Conservation (phyloP, 2,113 vertebrate species). For the Dromiciops gliroides region DNA sequence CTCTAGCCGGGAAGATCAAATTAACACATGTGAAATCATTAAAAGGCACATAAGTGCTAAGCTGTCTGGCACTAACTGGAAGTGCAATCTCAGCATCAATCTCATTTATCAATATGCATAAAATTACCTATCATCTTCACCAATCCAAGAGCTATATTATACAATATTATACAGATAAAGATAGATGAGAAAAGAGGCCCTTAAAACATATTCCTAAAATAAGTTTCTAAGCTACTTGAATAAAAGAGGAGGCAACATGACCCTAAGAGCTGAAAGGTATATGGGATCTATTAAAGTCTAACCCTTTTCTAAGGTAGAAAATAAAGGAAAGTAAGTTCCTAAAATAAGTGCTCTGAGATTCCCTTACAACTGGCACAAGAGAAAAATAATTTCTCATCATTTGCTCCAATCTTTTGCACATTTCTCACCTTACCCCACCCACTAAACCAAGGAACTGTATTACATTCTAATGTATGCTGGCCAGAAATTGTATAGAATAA, state of each 20-base stretch:
- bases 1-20: constrained; percentile 17
- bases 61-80: not conserved
- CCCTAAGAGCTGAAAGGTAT: not conserved
- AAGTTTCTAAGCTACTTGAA: constrained; percentile 10
- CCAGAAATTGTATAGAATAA: constrained; percentile 33
- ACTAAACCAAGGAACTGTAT: not conserved
- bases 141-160: not conserved
- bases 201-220: constrained; percentile 39
- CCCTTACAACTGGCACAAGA: not conserved
- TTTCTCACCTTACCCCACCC: not conserved
- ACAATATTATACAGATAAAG: not conserved
- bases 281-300: not conserved
- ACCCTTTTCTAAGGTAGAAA: not conserved
- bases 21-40: not conserved
- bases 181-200: not conserved
- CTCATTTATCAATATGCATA: not conserved
- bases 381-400: not conserved
- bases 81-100: not conserved
- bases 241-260: not conserved
- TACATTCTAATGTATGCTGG: not conserved
- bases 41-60: constrained; percentile 6
- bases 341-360: not conserved
- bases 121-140: not conserved
- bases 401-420: not conserved
- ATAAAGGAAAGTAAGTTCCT: not conserved